A percentile compares a stretch with the other conserved stretches of the same genome.
phyloP scores from a whole-genome alignment of 2,888 invertebrate species.

The Nemotelus nigrinus region DNA sequence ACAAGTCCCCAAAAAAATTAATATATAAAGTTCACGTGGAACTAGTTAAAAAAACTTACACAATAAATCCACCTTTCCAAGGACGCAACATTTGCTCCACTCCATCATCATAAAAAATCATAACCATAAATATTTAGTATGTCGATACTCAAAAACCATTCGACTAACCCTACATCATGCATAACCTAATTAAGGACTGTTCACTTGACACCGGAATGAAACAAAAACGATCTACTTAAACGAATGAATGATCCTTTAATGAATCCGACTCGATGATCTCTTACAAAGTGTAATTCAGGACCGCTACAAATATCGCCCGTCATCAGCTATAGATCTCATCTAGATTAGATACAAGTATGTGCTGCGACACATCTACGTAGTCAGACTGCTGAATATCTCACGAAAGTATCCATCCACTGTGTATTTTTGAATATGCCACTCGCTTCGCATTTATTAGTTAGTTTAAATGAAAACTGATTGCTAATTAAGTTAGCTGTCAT shows the following conservation, averaged over 20 bases:
- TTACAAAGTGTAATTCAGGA: constrained; percentile 8
- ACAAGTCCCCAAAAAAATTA: too few species aligned
- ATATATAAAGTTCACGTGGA: too few species aligned
- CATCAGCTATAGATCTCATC: constrained; percentile 10
- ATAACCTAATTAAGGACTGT: too few species aligned
- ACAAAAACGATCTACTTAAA: not conserved
- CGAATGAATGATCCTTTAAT: constrained; percentile 34
- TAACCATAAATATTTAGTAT: too few species aligned
- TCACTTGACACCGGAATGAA: too few species aligned
- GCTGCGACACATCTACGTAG: not conserved
- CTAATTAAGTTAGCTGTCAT: constrained; percentile 43
- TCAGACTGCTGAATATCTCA: too few species aligned
- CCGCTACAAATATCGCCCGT: constrained; percentile 33
- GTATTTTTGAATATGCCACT: not conserved
- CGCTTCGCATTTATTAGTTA: not conserved
- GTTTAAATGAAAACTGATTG: constrained; percentile 38
- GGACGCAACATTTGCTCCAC: too few species aligned
- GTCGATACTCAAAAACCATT: not conserved
- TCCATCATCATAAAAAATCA: too few species aligned
- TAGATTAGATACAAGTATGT: not conserved
- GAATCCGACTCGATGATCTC: constrained; percentile 5
- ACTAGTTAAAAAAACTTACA: too few species aligned
- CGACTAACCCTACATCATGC: too few species aligned
- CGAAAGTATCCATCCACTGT: too few species aligned
- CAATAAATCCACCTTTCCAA: too few species aligned